Base-by-base conservation (phyloP, 2,797 vertebrate species). In the Calcarius lapponicus region DNA sequence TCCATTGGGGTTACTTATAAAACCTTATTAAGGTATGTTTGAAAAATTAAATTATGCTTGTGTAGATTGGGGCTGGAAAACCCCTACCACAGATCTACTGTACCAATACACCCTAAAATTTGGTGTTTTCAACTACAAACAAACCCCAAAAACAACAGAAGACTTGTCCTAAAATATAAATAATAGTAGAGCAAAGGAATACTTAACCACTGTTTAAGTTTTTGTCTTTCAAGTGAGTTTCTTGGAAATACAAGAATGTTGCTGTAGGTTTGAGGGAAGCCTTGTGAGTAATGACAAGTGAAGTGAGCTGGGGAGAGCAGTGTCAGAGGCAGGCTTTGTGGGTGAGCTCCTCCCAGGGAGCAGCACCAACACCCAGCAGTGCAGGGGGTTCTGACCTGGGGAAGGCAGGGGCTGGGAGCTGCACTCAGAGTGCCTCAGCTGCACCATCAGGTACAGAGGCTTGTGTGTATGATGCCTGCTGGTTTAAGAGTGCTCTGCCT, bases 341-440 rank as follows among this genome's bases (percentile, higher is more conserved):
- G 71, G 4, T 34, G 61, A 32, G 1, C 47, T 50, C 67, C 60
- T 81, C 15, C 11, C 26, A 4, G 69, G 28, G 34, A 76, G 31
- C 62, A 3, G 11, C 40, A 29, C 4, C 24, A 2, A 1, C 29
- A 1, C 6, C 10, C 21, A 1, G 10, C 72, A 54, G 26, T 29
- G 5, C 65, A 14, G 80, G 12, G 28, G 61, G 60, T 1, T 31
- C 50, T 43, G 74, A 13, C 9, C 29, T 3, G 7, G 26, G 40
- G 8, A 9, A 14, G 24, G 45, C 20, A 9, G 36, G 74, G 56
- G 64, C 60, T 42, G 34, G 22, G 36, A 60, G 1, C n/a, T n/a
- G 54, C 72, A 6, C 31, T 34, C 53, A 3, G 54, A 36, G 22
- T 7, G 31, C 29, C 84, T 56, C 36, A 11, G 72, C 51, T 79